Conservation (phyloP, 2,797 vertebrate genomes). For the Oceanodroma leucorhoa region DNA sequence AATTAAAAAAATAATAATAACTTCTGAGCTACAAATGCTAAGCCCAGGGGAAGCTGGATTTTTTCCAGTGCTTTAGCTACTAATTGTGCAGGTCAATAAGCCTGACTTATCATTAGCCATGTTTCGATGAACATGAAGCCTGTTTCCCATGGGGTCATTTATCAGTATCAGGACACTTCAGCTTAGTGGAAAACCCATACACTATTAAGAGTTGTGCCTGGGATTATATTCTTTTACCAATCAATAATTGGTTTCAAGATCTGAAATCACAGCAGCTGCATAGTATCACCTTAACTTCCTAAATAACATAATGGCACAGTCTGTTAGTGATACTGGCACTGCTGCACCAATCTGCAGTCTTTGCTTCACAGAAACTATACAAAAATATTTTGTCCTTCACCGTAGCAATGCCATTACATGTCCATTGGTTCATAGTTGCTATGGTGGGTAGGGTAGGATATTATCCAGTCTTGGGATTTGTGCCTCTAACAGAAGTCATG, state of each 20-base stretch:
- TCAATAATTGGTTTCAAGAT: neutral
- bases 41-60: neutral
- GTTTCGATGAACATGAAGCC: neutral
- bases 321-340: neutral
- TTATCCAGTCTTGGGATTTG: neutral
- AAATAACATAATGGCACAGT: neutral
- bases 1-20: neutral
- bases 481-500: neutral
- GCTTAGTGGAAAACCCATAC: neutral
- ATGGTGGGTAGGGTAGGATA: neutral
- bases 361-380: neutral
- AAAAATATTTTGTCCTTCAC: neutral
- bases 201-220: neutral
- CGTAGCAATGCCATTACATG: neutral
- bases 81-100: neutral
- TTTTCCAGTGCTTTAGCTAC: neutral
- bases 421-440: rapidly evolving
- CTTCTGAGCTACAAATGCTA: neutral
- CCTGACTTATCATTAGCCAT: neutral
- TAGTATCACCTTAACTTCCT: neutral
- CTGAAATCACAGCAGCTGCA: neutral
- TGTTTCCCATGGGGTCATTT: neutral
- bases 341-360: neutral
- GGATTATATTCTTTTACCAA: neutral
- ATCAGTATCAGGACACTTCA: neutral